Evolutionary conservation across 1,140 invertebrate species (phyloP), one percentile per base, ranked within the genome.

Genomic region (Vollenhovia emeryi): DNA sequence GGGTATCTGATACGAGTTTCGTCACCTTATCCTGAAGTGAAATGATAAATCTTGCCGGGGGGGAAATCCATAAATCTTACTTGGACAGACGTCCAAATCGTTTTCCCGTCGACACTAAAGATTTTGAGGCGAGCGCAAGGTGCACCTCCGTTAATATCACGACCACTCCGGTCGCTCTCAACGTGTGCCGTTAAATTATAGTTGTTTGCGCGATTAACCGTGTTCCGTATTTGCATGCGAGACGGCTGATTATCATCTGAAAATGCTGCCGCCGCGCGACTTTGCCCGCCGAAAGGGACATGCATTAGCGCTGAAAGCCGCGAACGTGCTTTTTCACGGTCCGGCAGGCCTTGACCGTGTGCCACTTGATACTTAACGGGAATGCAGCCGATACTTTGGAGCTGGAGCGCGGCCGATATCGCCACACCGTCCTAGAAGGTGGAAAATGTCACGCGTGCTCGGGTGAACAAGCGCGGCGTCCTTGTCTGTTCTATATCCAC

Each of bases 211-310:
- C 79, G 79, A 64, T 86, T 86, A 86, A 84, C 57, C 85, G 69
- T n/a, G 79, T 68, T 86, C 36, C 79, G 79, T 84, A 86, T 86
- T 86, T 68, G 68, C 79, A 84, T 75, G 84, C 64, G 52, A 82
- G 78, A 86, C 85, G 24, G 68, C 48, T 64, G 68, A 84, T 86
- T 86, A 86, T 86, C 85, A 86, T 86, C 79, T 86, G 74, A 84
- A 86, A 86, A 80, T 79, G 48, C 64, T n/a, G 43, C n/a, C 50
- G 40, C 24, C 60, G 43, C 60, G 43, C 24, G 48, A 18, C 60
- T 45, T 33, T 48, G 50, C 24, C 40, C 48, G 84, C 75, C 84
- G 60, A 85, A 85, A 85, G 83, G 50, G 83, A 85, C 83, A 80
- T 21, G 78, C 24, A 52, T 66, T 68, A 30, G 40, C 7, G 52